These are phyloP conservation scores for Onthophagus taurus DNA, from an alignment of 1,140 invertebrate genomes.

Conservation along the genomic window DNA sequence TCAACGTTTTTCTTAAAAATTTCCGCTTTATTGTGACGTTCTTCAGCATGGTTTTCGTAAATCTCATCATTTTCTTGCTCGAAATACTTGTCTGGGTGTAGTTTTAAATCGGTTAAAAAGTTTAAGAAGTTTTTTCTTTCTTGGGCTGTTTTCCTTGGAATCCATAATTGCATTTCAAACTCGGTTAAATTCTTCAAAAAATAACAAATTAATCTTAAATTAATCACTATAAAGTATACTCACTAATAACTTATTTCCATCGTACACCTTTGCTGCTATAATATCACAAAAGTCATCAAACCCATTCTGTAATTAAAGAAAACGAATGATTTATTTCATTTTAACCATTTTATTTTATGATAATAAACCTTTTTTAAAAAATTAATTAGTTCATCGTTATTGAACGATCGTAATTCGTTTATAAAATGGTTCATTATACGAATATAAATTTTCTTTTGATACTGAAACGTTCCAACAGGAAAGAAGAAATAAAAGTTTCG, in stretches of 20 bases:
- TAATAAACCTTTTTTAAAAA: conserved; percentile 8
- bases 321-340: conserved; percentile 7
- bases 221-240: neutral
- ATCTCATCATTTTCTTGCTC: neutral
- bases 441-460: too few species aligned
- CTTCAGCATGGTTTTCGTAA: neutral
- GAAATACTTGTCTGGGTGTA: neutral
- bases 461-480: too few species aligned
- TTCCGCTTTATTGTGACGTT: neutral
- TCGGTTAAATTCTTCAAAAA: conserved; percentile 2
- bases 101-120: neutral
- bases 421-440: too few species aligned
- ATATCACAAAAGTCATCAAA: conserved; percentile 10
- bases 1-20: neutral
- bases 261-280: neutral
- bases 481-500: too few species aligned
- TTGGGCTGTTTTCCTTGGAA: neutral
- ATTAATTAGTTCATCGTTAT: conserved; percentile 6
- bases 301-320: too few species aligned
- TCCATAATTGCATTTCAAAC: conserved; percentile 6
- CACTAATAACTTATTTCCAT: conserved; percentile 15
- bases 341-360: neutral
- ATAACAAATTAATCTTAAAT: neutral
- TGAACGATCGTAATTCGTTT: conserved; percentile 6
- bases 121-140: conserved; percentile 4